Conservation (phyloP, 2,888 invertebrate genomes). For the Allacma fusca region DNA sequence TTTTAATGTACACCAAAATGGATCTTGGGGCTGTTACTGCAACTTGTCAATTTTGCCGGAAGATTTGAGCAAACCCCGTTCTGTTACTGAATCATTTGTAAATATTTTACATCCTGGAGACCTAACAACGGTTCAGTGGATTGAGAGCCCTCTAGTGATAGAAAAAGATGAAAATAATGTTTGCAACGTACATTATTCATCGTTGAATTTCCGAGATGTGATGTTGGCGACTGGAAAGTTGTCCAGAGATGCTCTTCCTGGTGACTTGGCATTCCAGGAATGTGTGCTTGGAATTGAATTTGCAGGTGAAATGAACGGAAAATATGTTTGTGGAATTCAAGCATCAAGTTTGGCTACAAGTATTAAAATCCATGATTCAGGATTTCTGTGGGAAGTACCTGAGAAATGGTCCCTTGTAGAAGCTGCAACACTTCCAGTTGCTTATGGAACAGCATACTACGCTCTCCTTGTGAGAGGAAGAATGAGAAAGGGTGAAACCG, state of each 20-base stretch:
- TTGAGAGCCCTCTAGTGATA: conserved; percentile 80
- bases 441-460: conserved; percentile 72
- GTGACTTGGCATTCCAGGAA: conserved; percentile 65
- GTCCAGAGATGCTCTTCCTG: conserved; percentile 80
- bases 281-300: conserved; percentile 72
- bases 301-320: conserved; percentile 65
- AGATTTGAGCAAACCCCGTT: neutral
- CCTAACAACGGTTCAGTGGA: conserved; percentile 90
- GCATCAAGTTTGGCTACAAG: conserved; percentile 68
- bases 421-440: conserved; percentile 73
- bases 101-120: conserved; percentile 95
- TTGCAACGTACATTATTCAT: conserved; percentile 72
- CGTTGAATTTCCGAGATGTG: conserved; percentile 92
- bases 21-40: conserved; percentile 76
- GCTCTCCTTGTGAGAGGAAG: conserved; percentile 70
- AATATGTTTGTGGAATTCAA: conserved; percentile 66
- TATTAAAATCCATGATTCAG: conserved; percentile 66
- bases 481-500: conserved; percentile 66
- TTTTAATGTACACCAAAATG: neutral
- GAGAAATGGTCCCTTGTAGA: conserved; percentile 71
- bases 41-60: conserved; percentile 74
- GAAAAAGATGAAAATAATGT: neutral
- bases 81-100: conserved; percentile 81
- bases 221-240: conserved; percentile 94
- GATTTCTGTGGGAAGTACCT: conserved; percentile 69